phyloP scores from a whole-genome alignment of 2,113 vertebrate species.

The Protobothrops flavoviridis region DNA sequence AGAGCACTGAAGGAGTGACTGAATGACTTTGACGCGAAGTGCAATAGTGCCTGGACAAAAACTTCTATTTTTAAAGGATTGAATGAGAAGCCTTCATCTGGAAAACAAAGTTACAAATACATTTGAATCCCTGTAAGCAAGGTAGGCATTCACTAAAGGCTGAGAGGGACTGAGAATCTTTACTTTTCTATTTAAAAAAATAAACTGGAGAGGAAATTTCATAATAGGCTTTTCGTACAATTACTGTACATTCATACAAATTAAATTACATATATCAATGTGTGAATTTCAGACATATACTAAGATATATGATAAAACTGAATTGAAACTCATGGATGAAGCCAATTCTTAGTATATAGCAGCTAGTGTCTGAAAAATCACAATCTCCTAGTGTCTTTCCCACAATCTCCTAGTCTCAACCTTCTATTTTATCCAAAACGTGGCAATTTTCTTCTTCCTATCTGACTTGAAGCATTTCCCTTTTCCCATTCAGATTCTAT shows the following conservation, averaged over 20 bases:
- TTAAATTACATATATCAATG: neutral
- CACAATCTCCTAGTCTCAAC: too few relatives aligned
- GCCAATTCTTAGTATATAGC: too few relatives aligned
- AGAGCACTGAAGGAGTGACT: constrained; percentile 98
- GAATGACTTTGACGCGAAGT: constrained; percentile 94
- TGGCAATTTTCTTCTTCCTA: neutral
- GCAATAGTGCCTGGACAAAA: constrained; percentile 92
- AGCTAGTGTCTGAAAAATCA: too few relatives aligned
- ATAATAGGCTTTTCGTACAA: neutral
- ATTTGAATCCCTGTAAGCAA: constrained; percentile 13
- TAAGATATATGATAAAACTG: neutral
- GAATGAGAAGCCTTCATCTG: constrained; percentile 94
- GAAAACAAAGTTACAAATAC: constrained; percentile 47
- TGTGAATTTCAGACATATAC: neutral
- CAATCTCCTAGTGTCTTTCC: too few relatives aligned
- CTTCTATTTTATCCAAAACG: neutral
- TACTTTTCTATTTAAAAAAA: neutral
- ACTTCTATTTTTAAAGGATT: constrained; percentile 97
- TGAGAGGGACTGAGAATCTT: neutral
- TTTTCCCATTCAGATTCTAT: neutral
- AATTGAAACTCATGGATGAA: neutral
- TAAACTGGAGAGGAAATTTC: neutral
- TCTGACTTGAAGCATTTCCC: neutral
- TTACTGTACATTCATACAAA: neutral
- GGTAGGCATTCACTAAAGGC: neutral